Evolutionary conservation across 1,140 invertebrate species (phyloP).

Genomic region (Atta cephalotes): DNA sequence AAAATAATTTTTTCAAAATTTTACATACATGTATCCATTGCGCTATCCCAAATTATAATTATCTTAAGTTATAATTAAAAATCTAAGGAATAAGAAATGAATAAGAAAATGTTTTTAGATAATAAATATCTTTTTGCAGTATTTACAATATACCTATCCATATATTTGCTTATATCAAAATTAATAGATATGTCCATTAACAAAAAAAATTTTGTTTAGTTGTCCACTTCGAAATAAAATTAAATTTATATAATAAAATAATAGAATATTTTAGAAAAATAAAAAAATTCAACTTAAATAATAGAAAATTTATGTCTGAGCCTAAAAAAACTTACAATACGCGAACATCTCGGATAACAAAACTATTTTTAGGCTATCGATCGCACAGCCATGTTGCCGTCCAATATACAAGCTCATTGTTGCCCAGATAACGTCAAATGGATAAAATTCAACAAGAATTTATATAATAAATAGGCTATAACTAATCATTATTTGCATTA

Average conservation of each 20-base stretch:
- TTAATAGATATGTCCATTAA: conserved; percentile 14
- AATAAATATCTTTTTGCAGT: neutral
- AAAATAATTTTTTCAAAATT: conserved; percentile 4
- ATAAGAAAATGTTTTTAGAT: conserved; percentile 3
- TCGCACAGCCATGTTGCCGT: conserved; percentile 64
- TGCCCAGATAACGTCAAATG: conserved; percentile 57
- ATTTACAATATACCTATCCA: neutral
- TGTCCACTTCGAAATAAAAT: neutral
- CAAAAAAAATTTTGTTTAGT: conserved; percentile 16
- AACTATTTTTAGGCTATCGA: conserved; percentile 76
- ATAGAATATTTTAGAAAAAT: neutral
- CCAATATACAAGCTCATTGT: conserved; percentile 61
- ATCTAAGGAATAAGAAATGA: neutral
- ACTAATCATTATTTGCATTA: neutral
- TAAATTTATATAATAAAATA: neutral
- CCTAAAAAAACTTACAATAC: conserved; percentile 46
- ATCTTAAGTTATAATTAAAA: neutral
- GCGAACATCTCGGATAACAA: conserved; percentile 63
- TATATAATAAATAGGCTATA: conserved; percentile 18
- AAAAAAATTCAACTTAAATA: neutral
- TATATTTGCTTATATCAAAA: neutral
- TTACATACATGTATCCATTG: neutral
- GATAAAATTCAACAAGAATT: conserved; percentile 54
- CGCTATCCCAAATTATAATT: neutral
- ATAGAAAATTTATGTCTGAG: conserved; percentile 6